Evolutionary conservation across 2,113 vertebrate species (phyloP), one percentile per base, ranked within the genome.

Genomic region (Halichoerus grypus): DNA sequence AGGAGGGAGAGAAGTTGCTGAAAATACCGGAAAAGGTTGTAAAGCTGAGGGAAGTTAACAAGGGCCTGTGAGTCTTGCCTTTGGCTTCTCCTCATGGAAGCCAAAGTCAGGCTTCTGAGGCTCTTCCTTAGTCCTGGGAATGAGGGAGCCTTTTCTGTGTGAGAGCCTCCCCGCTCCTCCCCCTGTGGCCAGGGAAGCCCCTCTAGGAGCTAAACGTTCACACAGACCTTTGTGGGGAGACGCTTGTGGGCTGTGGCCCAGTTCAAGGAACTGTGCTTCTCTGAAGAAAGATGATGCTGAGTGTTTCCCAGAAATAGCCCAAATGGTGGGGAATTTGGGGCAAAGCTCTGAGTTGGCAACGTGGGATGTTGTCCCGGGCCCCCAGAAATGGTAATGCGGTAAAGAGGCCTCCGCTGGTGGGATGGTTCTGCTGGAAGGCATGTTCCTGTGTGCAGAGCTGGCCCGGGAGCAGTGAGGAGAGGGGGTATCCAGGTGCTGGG

Each of bases 21-120:
- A 72, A 98, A 89, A 96, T 55, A 55, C 86, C 33, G 16, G 96
- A 86, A 95, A 96, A 92, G 51, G 76, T 79, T 93, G 42, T 95
- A 89, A 96, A 82, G 46, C 79, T 4, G 22, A 74, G 87, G 46
- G 77, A 51, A 63, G 5, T 76, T 61, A 67, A 46, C 5, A 31
- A 57, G 92, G 26, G 59, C n/a, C n/a, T 0, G 24, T 0, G 36
- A 65, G 82, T 72, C 79, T 46, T 53, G 82, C 84, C 49, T 92
- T 53, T 46, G 46, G 46, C 46, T 46, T 46, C 46, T 46, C 46
- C 46, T 46, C 46, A 46, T 46, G 46, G 46, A 46, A 67, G 76
- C 72, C 74, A 6, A 2, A 16, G 21, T 2, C 14, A 51, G 91
- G 26, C 46, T 84, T 26, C 57, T 1, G 59, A 65, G 59, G 4